phyloP scores from a whole-genome alignment of 2,113 vertebrate species.

The Chaetops frenatus region DNA sequence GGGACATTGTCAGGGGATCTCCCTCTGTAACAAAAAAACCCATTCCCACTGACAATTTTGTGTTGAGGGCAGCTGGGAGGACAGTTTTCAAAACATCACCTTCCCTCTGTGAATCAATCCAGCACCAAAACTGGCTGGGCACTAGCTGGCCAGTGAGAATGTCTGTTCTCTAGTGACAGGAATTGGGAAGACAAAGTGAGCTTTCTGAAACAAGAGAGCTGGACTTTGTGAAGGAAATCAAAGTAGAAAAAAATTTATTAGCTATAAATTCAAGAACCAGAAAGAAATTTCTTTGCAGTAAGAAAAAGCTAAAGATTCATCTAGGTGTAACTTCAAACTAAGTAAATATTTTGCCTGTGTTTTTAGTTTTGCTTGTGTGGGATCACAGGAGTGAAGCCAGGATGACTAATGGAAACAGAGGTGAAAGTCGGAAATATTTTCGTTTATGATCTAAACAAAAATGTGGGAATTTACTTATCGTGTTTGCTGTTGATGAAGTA shows the following conservation, averaged over 20 bases:
- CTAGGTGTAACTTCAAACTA: neutral
- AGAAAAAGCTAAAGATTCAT: neutral
- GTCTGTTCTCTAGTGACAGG: neutral
- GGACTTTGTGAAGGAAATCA: neutral
- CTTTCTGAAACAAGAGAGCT: neutral
- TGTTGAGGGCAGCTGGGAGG: neutral
- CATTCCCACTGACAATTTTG: neutral
- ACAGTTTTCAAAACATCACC: neutral
- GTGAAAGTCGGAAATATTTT: constrained; percentile 19
- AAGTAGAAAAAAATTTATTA: neutral
- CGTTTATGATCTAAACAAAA: neutral
- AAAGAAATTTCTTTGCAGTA: neutral
- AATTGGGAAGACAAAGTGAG: neutral
- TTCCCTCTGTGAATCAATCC: neutral
- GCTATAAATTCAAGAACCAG: neutral
- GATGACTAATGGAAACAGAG: constrained; percentile 28
- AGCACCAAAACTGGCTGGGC: neutral
- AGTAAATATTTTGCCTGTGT: neutral
- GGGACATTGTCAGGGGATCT: neutral
- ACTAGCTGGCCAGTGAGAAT: neutral
- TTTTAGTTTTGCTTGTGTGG: constrained; percentile 1
- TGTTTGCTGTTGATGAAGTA: neutral
- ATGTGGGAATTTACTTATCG: neutral
- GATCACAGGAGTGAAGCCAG: neutral
- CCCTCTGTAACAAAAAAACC: neutral